phyloP scores from a whole-genome alignment of 1,140 invertebrate species.

The Antheraea mylitta region DNA sequence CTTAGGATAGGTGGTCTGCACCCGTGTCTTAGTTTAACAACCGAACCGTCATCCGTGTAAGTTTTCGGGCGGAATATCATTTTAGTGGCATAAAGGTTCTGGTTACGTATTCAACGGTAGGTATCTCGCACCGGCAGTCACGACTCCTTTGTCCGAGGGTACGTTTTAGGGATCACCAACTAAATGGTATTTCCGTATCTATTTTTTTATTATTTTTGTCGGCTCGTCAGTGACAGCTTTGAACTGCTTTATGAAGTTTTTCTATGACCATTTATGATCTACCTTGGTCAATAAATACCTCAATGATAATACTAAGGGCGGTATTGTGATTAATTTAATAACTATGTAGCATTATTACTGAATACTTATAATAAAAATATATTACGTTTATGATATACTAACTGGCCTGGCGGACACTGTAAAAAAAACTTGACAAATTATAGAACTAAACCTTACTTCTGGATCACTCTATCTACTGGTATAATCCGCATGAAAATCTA shows the following conservation, averaged over 20 bases:
- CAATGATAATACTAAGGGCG: too few relatives aligned
- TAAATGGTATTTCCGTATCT: background rate
- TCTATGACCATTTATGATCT: too few relatives aligned
- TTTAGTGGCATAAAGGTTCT: constrained; percentile 22
- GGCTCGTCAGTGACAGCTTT: background rate
- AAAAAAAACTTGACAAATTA: too few relatives aligned
- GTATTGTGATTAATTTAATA: too few relatives aligned
- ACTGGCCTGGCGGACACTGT: too few relatives aligned
- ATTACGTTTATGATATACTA: too few relatives aligned
- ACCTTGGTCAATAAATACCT: too few relatives aligned
- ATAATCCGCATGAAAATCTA: too few relatives aligned
- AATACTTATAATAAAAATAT: too few relatives aligned
- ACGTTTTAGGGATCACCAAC: constrained; percentile 6
- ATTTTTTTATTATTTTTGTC: background rate
- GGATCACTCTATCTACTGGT: too few relatives aligned
- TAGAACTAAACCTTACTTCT: too few relatives aligned
- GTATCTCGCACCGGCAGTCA: constrained; percentile 21
- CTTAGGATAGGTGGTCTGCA: background rate
- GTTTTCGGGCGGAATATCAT: constrained; percentile 19
- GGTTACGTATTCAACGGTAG: constrained; percentile 26
- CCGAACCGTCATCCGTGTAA: constrained; percentile 9
- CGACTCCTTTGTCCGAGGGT: constrained; percentile 19
- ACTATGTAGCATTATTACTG: too few relatives aligned
- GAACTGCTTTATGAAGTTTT: background rate
- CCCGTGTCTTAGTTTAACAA: constrained; percentile 6